These are phyloP conservation scores for Oncorhynchus nerka DNA, from an alignment of 2,113 vertebrate genomes.

Conservation along the genomic window DNA sequence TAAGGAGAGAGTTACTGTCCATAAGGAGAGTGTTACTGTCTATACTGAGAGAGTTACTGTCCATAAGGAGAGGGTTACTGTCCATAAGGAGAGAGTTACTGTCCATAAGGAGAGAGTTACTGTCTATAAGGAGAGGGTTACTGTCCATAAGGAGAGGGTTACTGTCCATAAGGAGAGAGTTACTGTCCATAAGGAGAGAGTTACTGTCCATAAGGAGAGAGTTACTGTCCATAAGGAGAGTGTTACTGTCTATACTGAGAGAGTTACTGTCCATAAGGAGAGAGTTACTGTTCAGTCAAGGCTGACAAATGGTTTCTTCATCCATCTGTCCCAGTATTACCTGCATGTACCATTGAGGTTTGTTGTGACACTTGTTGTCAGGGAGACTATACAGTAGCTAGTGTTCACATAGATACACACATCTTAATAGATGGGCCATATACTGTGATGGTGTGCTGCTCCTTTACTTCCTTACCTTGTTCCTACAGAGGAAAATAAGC, in stretches of 20 bases:
- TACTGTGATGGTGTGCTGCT: neutral
- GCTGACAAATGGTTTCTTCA: neutral
- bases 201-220: too few relatives aligned
- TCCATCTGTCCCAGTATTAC: neutral
- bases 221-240: neutral
- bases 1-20: neutral
- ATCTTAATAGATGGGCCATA: neutral
- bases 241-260: too few relatives aligned
- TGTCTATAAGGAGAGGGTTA: neutral
- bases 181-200: neutral
- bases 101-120: neutral
- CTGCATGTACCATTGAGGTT: too few relatives aligned
- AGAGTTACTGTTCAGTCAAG: neutral
- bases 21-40: too few relatives aligned
- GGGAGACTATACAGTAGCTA: neutral
- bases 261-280: neutral
- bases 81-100: neutral
- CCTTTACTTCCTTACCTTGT: neutral
- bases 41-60: too few relatives aligned
- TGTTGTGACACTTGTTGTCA: neutral
- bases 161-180: neutral
- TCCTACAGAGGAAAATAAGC: neutral
- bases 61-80: neutral
- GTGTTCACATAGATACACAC: neutral
- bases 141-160: neutral